These are phyloP conservation scores for Poeciliopsis turrubarensis DNA, from an alignment of 2,113 vertebrate genomes.

Conservation along the genomic window DNA sequence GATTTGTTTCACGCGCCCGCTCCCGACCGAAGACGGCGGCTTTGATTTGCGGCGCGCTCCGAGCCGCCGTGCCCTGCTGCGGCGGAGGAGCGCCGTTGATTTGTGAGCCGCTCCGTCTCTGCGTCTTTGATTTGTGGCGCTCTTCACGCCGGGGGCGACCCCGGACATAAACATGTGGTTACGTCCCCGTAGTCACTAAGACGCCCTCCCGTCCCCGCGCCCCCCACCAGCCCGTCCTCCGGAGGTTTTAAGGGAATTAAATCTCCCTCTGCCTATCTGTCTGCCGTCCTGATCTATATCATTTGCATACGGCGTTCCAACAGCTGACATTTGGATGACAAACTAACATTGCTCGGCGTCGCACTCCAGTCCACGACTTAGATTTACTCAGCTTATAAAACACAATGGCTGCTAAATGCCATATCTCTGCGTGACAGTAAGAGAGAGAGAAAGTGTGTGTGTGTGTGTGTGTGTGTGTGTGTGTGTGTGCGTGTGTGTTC, in stretches of 20 bases:
- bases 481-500: neutral
- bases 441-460: neutral
- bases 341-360: constrained; percentile 66
- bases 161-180: constrained; percentile 28
- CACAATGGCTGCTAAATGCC: constrained; percentile 72
- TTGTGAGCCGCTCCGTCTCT: constrained; percentile 48
- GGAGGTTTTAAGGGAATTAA: constrained; percentile 18
- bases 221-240: neutral
- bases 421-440: constrained; percentile 53
- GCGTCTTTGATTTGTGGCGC: constrained; percentile 58
- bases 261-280: constrained; percentile 16
- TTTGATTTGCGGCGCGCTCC: constrained; percentile 64
- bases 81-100: constrained; percentile 53
- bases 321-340: constrained; percentile 75
- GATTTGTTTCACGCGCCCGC: constrained; percentile 59
- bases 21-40: constrained; percentile 1
- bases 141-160: neutral
- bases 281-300: constrained; percentile 18
- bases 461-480: neutral
- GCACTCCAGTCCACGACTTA: constrained; percentile 57
- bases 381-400: constrained; percentile 75
- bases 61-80: constrained; percentile 45
- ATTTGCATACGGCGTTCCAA: constrained; percentile 65
- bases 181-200: constrained; percentile 34
- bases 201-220: neutral